Evolutionary conservation across 1,140 invertebrate genomes (phyloP).

Genomic region (Sarcophaga bullata): DNA sequence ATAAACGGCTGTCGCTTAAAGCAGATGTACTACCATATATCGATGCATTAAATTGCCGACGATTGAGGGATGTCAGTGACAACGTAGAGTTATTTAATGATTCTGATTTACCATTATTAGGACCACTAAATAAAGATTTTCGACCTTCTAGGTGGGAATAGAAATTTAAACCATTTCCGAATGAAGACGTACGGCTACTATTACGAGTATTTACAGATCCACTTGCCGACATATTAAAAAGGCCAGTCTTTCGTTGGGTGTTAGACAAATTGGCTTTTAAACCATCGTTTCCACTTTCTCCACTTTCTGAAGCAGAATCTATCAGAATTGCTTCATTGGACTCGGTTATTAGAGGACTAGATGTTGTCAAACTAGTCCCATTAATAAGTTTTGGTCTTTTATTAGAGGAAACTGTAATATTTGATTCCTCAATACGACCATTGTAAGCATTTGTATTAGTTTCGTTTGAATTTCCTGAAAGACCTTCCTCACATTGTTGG

Average conservation of each 20-base stretch:
- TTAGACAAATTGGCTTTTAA: background rate
- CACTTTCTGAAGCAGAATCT: slow-evolving; percentile 38
- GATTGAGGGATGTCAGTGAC: slow-evolving; percentile 56
- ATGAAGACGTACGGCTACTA: slow-evolving; percentile 43
- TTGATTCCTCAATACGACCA: background rate
- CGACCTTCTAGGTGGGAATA: slow-evolving; percentile 58
- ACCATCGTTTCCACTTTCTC: slow-evolving; percentile 35
- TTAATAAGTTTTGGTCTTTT: background rate
- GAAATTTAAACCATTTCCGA: slow-evolving; percentile 56
- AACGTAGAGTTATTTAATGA: slow-evolving; percentile 58
- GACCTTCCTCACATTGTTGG: background rate
- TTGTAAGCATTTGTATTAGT: slow-evolving; percentile 10
- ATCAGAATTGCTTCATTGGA: slow-evolving; percentile 19
- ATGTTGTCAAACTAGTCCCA: background rate
- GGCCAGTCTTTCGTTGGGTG: slow-evolving; percentile 42
- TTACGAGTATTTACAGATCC: slow-evolving; percentile 40
- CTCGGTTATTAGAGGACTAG: background rate
- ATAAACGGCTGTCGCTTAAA: slow-evolving; percentile 59
- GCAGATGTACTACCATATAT: slow-evolving; percentile 64
- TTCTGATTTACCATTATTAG: background rate
- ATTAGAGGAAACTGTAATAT: slow-evolving; percentile 5
- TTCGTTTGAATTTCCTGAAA: too few species aligned
- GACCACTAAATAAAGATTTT: slow-evolving; percentile 56
- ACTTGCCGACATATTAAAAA: slow-evolving; percentile 46
- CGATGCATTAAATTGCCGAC: slow-evolving; percentile 59